phyloP scores from a whole-genome alignment of 2,888 invertebrate genomes.

The Hypomecis punctinalis region DNA sequence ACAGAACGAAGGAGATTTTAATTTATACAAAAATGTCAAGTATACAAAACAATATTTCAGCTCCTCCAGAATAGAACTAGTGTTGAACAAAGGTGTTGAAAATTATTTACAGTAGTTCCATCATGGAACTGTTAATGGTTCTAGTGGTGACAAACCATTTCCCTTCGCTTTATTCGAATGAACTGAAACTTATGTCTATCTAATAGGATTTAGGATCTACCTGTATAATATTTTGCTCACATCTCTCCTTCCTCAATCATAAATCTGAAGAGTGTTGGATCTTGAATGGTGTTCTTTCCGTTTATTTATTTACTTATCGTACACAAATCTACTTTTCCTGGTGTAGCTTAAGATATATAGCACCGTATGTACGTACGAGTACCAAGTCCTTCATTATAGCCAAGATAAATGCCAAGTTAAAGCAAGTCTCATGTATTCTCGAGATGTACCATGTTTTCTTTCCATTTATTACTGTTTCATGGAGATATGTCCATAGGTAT shows the following conservation, averaged over 20 bases:
- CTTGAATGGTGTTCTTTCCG: conserved; percentile 18
- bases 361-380: not conserved
- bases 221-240: conserved; percentile 5
- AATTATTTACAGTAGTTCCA: no score
- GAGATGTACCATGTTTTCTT: not conserved
- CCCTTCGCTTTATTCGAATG: no score
- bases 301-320: conserved; percentile 23
- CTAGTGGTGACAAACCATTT: no score
- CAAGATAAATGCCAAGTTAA: not conserved
- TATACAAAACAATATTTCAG: no score
- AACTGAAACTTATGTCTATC: not conserved
- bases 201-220: not conserved
- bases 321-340: conserved; percentile 11
- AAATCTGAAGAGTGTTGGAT: conserved; percentile 21
- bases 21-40: no score
- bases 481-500: not conserved
- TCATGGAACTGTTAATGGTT: no score
- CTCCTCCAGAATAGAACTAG: no score
- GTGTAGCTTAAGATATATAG: conserved; percentile 1
- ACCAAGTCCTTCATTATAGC: conserved; percentile 2
- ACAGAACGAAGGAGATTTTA: no score
- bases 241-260: conserved; percentile 20
- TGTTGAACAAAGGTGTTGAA: no score
- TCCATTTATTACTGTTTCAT: not conserved
- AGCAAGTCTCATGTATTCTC: not conserved